Evolutionary conservation across 2,888 invertebrate genomes (phyloP).

Genomic region (Incurvaria masculella): DNA sequence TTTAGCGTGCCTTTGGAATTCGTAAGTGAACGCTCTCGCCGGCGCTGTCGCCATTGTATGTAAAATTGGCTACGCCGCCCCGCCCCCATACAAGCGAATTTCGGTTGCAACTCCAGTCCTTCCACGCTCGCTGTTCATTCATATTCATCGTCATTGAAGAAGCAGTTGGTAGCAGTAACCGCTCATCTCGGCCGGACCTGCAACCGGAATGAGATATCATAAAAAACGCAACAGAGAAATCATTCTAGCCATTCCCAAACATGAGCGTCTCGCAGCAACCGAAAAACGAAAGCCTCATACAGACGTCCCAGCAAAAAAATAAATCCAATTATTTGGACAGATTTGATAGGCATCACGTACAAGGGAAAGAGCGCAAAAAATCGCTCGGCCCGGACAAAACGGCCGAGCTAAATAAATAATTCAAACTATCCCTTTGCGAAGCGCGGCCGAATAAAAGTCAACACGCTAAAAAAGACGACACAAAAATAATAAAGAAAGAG

Average conservation of each 20-base stretch:
- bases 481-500: conserved; percentile 2
- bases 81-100: no score
- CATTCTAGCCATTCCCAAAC: not conserved
- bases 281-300: not conserved
- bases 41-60: no score
- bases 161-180: no score
- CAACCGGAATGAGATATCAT: not conserved
- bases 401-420: conserved; percentile 33
- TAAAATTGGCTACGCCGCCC: no score
- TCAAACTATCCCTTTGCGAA: conserved; percentile 34
- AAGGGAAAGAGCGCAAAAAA: conserved; percentile 7
- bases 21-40: no score
- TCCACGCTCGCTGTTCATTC: no score
- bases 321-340: conserved; percentile 22
- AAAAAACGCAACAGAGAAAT: not conserved
- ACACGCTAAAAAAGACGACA: conserved; percentile 2
- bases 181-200: not conserved
- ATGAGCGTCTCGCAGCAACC: not conserved
- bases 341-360: conserved; percentile 30
- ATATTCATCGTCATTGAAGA: no score
- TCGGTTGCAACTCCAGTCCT: no score
- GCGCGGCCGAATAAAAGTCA: conserved; percentile 23
- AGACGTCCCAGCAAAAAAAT: not conserved
- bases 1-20: no score
- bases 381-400: conserved; percentile 14